Base-by-base conservation (phyloP, 1,140 invertebrate species). In the Popillia japonica region DNA sequence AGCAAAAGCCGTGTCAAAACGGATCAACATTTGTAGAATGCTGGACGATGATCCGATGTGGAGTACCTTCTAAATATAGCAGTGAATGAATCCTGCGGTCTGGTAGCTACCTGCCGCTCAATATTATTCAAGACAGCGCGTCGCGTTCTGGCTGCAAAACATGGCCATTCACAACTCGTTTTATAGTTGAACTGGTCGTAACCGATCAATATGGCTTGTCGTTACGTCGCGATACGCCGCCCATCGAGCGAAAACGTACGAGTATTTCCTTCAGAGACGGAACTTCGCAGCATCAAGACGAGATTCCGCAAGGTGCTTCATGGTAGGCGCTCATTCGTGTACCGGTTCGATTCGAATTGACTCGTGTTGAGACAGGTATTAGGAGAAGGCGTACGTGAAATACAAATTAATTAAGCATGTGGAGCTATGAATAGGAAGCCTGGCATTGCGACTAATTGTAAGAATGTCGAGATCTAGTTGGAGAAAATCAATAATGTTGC, bases 21-120 rank as follows among this genome's bases (percentile, higher is more conserved):
- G n/a, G n/a, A n/a, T n/a, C n/a, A n/a, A n/a, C n/a, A n/a, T n/a
- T 48, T 48, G 11, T 48, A 48, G 44, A 48, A 48, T 48, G 44
- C 44, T n/a, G 44, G 44, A 14, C 44, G 44, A 48, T 48, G 44
- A 48, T 48, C 44, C 17, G 17, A n/a, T 48, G 44, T 4, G 44
- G 17, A 48, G 44, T 48, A 48, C 17, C 44, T 11, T 48, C 44
- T 48, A 48, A 48, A 48, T 48, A 48, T 48, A 48, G 44, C 44
- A 48, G 6, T 48, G 44, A 48, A 48, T 48, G 44, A 48, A n/a
- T 48, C 44, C 44, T 48, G 44, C 44, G 17, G 44, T n/a, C 44
- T 48, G 44, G 41, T 14, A n/a, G 44, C 17, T 48, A 48, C 17
- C 11, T 48, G 11, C 44, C 44, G 44, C 44, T 48, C 44, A 14